These are phyloP conservation scores for Tamias sibiricus DNA, from an alignment of 2,113 vertebrate genomes.

Conservation along the genomic window DNA sequence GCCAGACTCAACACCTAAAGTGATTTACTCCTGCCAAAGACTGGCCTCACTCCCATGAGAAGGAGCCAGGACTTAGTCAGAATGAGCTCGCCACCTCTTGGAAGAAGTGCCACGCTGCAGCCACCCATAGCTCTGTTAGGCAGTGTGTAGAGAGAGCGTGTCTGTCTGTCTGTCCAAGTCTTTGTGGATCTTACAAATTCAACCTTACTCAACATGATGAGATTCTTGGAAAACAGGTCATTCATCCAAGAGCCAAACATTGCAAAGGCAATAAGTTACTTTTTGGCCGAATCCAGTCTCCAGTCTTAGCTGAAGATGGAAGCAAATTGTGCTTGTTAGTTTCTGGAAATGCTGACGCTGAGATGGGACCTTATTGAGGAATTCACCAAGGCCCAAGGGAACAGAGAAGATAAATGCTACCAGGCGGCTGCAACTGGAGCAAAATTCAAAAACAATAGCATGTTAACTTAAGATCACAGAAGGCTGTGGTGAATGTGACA, in stretches of 20 bases:
- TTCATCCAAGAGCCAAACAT: neutral
- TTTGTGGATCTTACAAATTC: neutral
- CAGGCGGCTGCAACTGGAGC: conserved; percentile 70
- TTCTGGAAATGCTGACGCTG: conserved; percentile 61
- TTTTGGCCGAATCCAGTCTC: neutral
- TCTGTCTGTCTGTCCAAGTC: neutral
- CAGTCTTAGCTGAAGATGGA: conserved; percentile 53
- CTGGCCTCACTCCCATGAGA: neutral
- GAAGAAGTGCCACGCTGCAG: neutral
- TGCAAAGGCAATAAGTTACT: conserved; percentile 46
- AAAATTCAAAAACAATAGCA: conserved; percentile 80
- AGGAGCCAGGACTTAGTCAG: neutral
- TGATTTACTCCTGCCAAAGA: neutral
- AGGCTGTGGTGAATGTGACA: conserved; percentile 65
- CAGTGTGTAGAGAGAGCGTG: too few species aligned
- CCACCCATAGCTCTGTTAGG: neutral
- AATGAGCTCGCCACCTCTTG: conserved; percentile 52
- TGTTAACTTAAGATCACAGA: conserved; percentile 77
- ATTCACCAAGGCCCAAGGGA: conserved; percentile 65
- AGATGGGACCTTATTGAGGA: conserved; percentile 64
- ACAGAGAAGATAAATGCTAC: conserved; percentile 68
- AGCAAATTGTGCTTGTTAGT: conserved; percentile 47
- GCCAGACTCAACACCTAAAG: neutral
- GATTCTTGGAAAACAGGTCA: conserved; percentile 35
- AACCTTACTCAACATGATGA: conserved; percentile 18